phyloP scores from a whole-genome alignment of 1,140 invertebrate species.

The Coptotermes formosanus region DNA sequence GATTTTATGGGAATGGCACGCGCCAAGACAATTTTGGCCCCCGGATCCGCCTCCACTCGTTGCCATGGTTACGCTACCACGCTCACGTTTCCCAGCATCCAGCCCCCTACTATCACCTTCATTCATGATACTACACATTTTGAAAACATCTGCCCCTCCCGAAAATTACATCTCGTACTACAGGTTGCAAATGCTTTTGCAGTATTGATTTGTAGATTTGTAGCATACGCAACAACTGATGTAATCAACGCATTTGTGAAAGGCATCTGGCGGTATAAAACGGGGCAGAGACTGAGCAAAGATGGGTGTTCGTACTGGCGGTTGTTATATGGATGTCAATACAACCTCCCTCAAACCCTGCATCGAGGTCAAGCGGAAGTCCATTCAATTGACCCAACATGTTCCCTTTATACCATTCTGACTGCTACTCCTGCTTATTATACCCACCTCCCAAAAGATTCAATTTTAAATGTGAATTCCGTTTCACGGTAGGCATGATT shows the following conservation, averaged over 20 bases:
- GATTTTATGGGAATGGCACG: background rate
- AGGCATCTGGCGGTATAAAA: background rate
- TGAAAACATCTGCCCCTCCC: background rate
- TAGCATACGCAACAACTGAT: background rate
- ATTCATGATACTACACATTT: background rate
- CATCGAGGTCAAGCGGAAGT: background rate
- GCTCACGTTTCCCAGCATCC: slow-evolving; percentile 2
- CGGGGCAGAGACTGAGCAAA: background rate
- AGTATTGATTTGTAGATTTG: background rate
- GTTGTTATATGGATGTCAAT: background rate
- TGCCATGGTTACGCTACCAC: slow-evolving; percentile 17
- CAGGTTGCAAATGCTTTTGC: background rate
- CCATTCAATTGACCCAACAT: background rate
- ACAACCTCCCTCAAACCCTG: background rate
- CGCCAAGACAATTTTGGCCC: background rate
- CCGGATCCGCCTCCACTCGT: background rate
- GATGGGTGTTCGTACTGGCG: background rate
- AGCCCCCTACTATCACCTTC: background rate
- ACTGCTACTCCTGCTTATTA: background rate
- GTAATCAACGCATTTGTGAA: background rate
- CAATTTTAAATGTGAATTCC: too few species aligned
- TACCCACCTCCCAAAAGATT: background rate
- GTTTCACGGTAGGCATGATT: too few species aligned
- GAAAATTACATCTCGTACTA: background rate
- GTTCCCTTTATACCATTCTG: background rate